phyloP scores from a whole-genome alignment of 2,113 vertebrate genomes.

The Acrocephalus arundinaceus region DNA sequence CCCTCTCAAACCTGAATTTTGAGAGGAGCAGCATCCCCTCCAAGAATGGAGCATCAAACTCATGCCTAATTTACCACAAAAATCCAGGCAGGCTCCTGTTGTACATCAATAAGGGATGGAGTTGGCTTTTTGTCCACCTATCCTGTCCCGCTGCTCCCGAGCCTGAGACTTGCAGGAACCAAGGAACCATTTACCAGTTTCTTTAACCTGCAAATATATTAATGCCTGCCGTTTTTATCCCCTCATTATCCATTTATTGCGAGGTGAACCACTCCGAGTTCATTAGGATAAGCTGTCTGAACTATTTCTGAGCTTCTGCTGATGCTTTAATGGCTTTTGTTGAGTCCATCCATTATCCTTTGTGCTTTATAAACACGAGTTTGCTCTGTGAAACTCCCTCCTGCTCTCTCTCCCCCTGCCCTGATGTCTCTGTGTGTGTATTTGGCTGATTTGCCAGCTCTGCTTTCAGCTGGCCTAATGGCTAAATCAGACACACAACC shows the following conservation, averaged over 20 bases:
- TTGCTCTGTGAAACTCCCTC: background rate
- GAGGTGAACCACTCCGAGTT: background rate
- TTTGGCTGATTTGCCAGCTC: constrained; percentile 4
- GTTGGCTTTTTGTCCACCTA: background rate
- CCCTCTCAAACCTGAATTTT: fast-evolving
- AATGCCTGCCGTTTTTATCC: constrained; percentile 14
- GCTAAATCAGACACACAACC: background rate
- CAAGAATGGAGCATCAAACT: background rate
- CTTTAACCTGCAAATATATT: constrained; percentile 27
- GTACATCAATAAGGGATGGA: background rate
- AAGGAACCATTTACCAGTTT: constrained; percentile 33
- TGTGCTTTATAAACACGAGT: background rate
- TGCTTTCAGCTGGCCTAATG: constrained; percentile 19
- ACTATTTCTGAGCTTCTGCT: background rate
- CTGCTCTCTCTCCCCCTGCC: background rate
- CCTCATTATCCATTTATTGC: constrained; percentile 40
- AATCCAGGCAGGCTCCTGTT: background rate
- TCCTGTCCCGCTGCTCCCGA: background rate
- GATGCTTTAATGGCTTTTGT: constrained; percentile 50
- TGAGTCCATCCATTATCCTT: constrained; percentile 13
- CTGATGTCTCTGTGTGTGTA: background rate
- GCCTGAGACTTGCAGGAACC: constrained; percentile 5
- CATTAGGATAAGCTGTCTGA: background rate
- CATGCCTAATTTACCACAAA: background rate
- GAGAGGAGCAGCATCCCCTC: background rate